These are phyloP conservation scores for Colinus virginianus DNA, from an alignment of 2,113 vertebrate genomes.

Conservation along the genomic window DNA sequence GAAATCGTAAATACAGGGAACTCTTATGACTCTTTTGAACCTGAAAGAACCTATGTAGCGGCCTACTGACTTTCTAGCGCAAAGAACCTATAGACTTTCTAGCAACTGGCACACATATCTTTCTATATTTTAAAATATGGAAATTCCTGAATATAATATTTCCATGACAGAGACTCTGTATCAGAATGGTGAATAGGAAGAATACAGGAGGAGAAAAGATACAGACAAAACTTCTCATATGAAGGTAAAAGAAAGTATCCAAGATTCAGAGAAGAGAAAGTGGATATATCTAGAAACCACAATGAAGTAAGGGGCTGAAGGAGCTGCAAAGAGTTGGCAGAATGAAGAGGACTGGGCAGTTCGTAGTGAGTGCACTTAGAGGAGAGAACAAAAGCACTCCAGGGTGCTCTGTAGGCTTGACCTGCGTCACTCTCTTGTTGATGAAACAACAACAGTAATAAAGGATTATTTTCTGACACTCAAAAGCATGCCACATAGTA, in stretches of 20 bases:
- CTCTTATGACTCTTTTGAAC: neutral
- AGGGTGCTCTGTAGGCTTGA: constrained; percentile 36
- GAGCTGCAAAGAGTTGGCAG: neutral
- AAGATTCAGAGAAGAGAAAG: neutral
- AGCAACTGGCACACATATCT: neutral
- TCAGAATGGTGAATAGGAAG: neutral
- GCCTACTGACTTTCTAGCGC: no score
- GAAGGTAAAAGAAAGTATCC: neutral
- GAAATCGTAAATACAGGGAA: neutral
- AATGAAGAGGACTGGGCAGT: neutral
- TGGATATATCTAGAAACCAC: neutral
- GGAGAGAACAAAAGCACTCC: constrained; percentile 38
- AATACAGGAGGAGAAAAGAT: neutral
- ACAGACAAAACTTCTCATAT: neutral
- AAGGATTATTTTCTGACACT: constrained; percentile 50
- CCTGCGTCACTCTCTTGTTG: constrained; percentile 26
- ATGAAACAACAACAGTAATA: constrained; percentile 52
- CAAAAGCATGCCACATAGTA: neutral
- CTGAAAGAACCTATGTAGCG: neutral
- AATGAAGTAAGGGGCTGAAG: neutral
- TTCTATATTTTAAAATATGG: neutral
- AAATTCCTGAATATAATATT: neutral
- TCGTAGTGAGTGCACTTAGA: neutral
- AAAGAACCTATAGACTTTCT: neutral
- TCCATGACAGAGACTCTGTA: neutral